phyloP scores from a whole-genome alignment of 2,888 invertebrate species.

The Polydrusus cervinus region DNA sequence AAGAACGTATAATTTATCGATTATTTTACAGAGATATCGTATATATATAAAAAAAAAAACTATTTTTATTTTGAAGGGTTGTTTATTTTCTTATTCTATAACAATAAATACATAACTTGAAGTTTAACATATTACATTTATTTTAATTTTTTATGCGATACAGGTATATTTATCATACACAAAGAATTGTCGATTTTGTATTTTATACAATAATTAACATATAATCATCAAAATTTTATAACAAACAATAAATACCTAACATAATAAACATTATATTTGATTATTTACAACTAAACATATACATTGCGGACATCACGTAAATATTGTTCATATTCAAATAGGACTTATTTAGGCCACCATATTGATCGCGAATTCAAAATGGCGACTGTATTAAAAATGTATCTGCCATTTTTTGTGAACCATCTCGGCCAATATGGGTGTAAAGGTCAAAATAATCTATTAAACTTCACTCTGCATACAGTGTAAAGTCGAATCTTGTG shows the following conservation, averaged over 20 bases:
- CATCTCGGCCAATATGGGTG: background rate
- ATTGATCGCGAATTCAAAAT: no score
- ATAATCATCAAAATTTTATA: constrained; percentile 4
- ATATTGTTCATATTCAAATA: background rate
- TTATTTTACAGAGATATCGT: background rate
- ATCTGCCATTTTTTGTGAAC: no score
- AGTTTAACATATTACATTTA: constrained; percentile 32
- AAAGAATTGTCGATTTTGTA: background rate
- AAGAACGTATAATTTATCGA: no score
- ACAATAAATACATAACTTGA: constrained; percentile 46
- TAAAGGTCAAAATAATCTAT: constrained; percentile 55
- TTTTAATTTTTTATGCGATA: constrained; percentile 19
- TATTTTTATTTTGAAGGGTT: background rate
- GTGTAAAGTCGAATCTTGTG: constrained; percentile 90
- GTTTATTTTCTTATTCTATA: constrained; percentile 33
- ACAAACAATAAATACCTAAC: constrained; percentile 22
- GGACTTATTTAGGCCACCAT: background rate
- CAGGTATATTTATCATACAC: background rate
- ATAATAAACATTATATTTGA: constrained; percentile 2
- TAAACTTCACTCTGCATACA: constrained; percentile 89
- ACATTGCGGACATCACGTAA: constrained; percentile 19
- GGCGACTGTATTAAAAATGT: no score
- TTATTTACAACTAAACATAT: background rate
- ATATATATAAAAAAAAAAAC: no score
- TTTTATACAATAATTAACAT: constrained; percentile 15